phyloP scores from a whole-genome alignment of 2,888 invertebrate species.

The Idaea dimidiata region DNA sequence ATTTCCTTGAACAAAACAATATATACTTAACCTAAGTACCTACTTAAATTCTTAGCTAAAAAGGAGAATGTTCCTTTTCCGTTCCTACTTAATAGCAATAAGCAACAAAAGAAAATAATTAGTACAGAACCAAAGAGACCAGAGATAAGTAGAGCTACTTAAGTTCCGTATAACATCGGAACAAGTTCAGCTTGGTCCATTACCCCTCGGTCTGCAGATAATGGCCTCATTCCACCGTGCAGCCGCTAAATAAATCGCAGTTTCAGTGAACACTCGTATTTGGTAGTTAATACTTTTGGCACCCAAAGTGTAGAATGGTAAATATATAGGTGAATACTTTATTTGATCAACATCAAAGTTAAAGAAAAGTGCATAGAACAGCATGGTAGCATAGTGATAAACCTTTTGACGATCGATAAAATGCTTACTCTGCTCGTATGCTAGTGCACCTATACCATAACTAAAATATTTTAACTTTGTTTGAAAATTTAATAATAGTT shows the following conservation, averaged over 20 bases:
- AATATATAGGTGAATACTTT: too few species aligned
- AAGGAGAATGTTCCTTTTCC: neutral
- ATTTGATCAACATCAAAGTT: too few species aligned
- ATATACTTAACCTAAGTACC: too few species aligned
- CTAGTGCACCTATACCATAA: too few species aligned
- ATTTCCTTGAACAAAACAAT: too few species aligned
- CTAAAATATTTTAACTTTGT: too few species aligned
- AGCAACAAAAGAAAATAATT: neutral
- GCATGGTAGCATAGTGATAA: too few species aligned
- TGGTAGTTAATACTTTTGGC: neutral
- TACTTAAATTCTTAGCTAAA: neutral
- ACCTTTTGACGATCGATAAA: too few species aligned
- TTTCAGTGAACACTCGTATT: neutral
- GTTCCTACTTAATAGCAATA: neutral
- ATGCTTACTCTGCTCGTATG: too few species aligned
- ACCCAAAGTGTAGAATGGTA: neutral
- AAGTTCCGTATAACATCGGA: slow-evolving; percentile 34
- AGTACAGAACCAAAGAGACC: neutral
- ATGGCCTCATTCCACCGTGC: slow-evolving; percentile 47
- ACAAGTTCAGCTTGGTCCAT: slow-evolving; percentile 52
- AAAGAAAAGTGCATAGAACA: too few species aligned
- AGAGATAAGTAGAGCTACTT: slow-evolving; percentile 11
- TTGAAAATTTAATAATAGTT: too few species aligned
- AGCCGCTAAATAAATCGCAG: slow-evolving; percentile 15
- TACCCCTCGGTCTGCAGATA: slow-evolving; percentile 58